These are phyloP conservation scores for Lycodopsis pacificus DNA, from an alignment of 2,797 vertebrate genomes.

Conservation along the genomic window DNA sequence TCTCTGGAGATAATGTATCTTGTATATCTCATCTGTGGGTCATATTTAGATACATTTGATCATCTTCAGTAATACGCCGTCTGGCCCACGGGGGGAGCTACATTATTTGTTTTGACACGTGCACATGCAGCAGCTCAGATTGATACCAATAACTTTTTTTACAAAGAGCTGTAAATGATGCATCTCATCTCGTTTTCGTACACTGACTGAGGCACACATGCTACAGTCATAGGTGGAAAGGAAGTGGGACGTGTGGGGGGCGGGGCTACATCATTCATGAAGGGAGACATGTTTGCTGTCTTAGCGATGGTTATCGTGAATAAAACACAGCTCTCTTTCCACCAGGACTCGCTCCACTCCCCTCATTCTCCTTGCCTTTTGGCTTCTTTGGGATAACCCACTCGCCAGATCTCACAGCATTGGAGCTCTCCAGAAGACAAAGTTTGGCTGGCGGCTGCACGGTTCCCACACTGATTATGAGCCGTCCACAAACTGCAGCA, in stretches of 20 bases:
- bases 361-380: constrained; percentile 44
- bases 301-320: constrained; percentile 3
- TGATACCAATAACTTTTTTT: constrained; percentile 27
- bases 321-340: constrained; percentile 23
- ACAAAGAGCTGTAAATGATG: constrained; percentile 18
- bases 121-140: constrained; percentile 18
- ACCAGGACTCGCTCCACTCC: constrained; percentile 25
- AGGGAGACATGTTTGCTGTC: constrained; percentile 5
- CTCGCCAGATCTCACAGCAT: constrained; percentile 36
- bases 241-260: not conserved
- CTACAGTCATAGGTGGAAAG: not conserved
- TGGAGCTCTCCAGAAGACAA: constrained; percentile 38
- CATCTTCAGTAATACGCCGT: constrained; percentile 4
- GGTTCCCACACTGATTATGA: constrained; percentile 61
- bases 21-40: not conserved
- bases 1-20: not conserved
- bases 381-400: constrained; percentile 25
- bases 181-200: not conserved
- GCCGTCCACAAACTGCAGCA: constrained; percentile 32
- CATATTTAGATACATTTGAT: constrained; percentile 4
- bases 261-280: not conserved
- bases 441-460: constrained; percentile 48
- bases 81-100: constrained; percentile 6
- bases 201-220: not conserved
- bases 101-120: constrained; percentile 16